Evolutionary conservation across 2,113 vertebrate genomes (phyloP).

Genomic region (Ameiurus melas): DNA sequence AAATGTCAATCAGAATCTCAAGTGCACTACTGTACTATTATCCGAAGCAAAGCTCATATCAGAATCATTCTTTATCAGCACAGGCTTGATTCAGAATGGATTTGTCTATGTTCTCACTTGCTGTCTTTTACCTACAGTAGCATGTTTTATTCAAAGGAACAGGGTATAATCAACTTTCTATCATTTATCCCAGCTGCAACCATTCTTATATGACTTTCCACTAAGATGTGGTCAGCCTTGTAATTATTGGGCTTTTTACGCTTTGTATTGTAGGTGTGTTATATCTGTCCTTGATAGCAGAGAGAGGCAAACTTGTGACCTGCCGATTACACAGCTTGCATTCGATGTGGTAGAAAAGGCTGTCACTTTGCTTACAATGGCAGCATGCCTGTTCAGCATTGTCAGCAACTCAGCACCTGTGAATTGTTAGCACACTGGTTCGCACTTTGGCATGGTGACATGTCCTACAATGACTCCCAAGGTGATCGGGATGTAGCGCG

Average conservation of each 20-base stretch:
- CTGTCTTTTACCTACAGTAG: neutral
- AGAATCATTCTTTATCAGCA: neutral
- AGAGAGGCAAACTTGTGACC: slow-evolving; percentile 13
- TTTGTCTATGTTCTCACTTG: neutral
- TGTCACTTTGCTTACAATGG: slow-evolving; percentile 27
- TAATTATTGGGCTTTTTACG: neutral
- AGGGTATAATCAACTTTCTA: neutral
- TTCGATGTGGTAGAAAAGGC: slow-evolving; percentile 34
- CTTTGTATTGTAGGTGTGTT: neutral
- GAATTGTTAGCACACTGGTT: slow-evolving; percentile 47
- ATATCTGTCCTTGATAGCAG: slow-evolving; percentile 20
- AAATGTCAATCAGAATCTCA: neutral
- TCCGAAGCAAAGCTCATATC: neutral
- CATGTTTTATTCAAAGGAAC: neutral
- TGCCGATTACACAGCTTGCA: neutral
- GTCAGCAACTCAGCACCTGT: slow-evolving; percentile 50
- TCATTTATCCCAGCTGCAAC: neutral
- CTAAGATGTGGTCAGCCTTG: neutral
- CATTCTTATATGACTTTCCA: neutral
- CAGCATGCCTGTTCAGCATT: slow-evolving; percentile 34
- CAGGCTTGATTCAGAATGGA: neutral
- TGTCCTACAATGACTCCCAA: slow-evolving; percentile 30
- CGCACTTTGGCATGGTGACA: slow-evolving; percentile 41
- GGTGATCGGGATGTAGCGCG: neutral
- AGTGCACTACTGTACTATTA: neutral